These are phyloP conservation scores for Melospiza melodia DNA, from an alignment of 2,113 vertebrate species.

Conservation along the genomic window DNA sequence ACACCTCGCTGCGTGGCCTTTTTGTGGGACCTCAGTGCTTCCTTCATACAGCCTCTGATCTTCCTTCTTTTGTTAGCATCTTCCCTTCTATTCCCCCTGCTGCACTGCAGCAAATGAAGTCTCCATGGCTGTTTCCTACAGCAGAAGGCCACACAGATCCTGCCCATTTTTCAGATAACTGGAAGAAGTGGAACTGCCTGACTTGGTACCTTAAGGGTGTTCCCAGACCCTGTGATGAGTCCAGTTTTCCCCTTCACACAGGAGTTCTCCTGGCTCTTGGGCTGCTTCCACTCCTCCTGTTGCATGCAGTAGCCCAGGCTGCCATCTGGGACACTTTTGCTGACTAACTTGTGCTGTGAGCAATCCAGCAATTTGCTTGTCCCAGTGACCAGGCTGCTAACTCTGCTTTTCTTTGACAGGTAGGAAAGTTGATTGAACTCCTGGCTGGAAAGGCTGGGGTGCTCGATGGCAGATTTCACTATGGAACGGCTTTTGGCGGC, in stretches of 20 bases:
- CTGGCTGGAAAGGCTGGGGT: constrained; percentile 96
- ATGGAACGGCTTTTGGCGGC: constrained; percentile 95
- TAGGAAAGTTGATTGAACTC: constrained; percentile 95
- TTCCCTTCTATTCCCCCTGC: neutral
- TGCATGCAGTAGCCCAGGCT: neutral
- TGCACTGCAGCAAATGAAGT: rapidly evolving
- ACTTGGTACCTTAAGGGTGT: neutral
- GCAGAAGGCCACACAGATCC: neutral
- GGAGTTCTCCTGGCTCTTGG: neutral
- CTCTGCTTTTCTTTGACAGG: constrained; percentile 74
- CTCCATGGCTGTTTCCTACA: neutral
- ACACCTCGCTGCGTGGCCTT: neutral
- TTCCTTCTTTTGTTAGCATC: neutral
- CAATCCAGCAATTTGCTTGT: rapidly evolving
- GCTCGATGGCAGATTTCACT: constrained; percentile 93
- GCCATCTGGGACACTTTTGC: neutral
- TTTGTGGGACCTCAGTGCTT: neutral
- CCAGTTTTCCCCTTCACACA: neutral
- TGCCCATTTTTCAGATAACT: neutral
- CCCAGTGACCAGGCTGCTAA: neutral
- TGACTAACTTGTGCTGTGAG: neutral
- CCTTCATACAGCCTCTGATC: neutral
- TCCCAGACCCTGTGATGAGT: neutral
- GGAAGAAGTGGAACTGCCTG: neutral
- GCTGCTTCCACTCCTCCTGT: neutral